Conservation (phyloP, 2,113 vertebrate species). For the Cyanoramphus novaezelandiae region DNA sequence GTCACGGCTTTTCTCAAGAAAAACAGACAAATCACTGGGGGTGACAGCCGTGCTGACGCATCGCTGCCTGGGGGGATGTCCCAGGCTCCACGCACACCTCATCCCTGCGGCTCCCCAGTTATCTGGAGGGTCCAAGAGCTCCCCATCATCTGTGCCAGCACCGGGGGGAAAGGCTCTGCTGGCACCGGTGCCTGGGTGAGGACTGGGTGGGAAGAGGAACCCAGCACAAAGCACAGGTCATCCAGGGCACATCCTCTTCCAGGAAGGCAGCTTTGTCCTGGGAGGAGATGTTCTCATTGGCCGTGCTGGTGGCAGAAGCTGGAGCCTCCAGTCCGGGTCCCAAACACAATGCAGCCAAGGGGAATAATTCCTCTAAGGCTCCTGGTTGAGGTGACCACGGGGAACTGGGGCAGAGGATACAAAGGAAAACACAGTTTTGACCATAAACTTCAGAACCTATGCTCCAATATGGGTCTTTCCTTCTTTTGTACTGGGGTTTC, state of each 20-base stretch:
- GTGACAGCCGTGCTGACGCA: accelerated
- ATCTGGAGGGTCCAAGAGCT: not conserved
- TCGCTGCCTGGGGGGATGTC: accelerated
- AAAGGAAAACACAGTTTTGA: not conserved
- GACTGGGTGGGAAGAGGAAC: not conserved
- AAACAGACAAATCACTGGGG: not conserved
- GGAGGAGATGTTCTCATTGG: not conserved
- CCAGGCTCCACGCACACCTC: not conserved
- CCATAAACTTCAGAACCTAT: not conserved
- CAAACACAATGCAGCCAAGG: accelerated
- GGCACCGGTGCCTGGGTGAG: not conserved
- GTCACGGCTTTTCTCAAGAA: not conserved
- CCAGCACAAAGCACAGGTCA: not conserved
- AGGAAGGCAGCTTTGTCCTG: not conserved
- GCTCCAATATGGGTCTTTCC: not conserved
- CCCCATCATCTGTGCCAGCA: accelerated
- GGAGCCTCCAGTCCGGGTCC: accelerated
- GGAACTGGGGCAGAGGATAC: not conserved
- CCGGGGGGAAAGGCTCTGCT: not conserved
- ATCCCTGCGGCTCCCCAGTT: not conserved
- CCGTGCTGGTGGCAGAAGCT: not conserved
- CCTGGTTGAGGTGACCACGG: accelerated
- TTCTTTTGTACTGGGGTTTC: not conserved
- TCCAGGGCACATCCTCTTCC: not conserved
- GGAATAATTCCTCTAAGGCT: not conserved